These are phyloP conservation scores for Lutjanus erythropterus DNA, from an alignment of 2,113 vertebrate species.

Conservation along the genomic window DNA sequence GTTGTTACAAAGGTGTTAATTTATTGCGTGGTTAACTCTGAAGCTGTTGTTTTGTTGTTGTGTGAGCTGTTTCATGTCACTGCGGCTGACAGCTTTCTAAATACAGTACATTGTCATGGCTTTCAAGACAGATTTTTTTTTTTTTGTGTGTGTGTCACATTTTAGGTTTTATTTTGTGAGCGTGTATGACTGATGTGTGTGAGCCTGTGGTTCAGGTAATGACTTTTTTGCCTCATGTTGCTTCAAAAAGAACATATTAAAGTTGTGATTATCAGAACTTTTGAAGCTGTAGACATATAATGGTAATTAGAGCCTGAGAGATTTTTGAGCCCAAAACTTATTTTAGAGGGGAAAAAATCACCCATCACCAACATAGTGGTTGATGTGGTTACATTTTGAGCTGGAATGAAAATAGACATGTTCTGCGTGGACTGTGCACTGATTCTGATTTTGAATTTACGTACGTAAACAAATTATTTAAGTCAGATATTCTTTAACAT, in stretches of 20 bases:
- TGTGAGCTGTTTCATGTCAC: not conserved
- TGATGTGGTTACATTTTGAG: too few species aligned
- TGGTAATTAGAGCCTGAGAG: too few species aligned
- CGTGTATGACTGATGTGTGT: conserved; percentile 7
- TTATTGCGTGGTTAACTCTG: not conserved
- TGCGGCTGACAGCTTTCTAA: not conserved
- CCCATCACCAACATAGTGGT: too few species aligned
- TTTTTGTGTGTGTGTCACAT: too few species aligned
- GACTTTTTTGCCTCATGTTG: conserved; percentile 28
- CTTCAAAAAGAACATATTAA: conserved; percentile 31
- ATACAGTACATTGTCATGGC: not conserved
- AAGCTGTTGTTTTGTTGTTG: not conserved
- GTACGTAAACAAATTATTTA: too few species aligned
- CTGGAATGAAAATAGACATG: too few species aligned
- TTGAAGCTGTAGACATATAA: not conserved
- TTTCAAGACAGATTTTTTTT: conserved; percentile 21
- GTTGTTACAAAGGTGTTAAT: not conserved
- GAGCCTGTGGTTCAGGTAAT: conserved; percentile 42
- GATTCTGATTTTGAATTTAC: too few species aligned
- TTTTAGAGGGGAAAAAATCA: too few species aligned
- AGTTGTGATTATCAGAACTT: conserved; percentile 20
- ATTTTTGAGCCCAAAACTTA: too few species aligned
- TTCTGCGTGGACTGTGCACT: too few species aligned
- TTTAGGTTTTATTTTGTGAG: not conserved
- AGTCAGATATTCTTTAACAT: too few species aligned